Evolutionary conservation across 2,888 invertebrate genomes (phyloP).

Genomic region (Drosophila nr. perissopoda): DNA sequence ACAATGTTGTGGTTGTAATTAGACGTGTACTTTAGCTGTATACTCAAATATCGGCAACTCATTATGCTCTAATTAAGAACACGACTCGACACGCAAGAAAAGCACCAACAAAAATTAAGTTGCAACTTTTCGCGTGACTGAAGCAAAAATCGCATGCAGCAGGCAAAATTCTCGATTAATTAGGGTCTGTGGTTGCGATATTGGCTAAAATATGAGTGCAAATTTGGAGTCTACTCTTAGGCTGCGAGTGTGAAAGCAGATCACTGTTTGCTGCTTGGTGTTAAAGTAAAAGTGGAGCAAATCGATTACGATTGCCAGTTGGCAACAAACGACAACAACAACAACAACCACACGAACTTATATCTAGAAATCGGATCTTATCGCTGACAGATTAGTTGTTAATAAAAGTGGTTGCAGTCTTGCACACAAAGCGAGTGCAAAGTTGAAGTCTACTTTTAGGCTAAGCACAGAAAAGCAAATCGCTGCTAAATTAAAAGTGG

Average conservation of each 20-base stretch:
- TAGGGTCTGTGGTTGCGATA: constrained; percentile 41
- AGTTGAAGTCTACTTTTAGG: constrained; percentile 31
- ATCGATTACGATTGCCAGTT: not conserved
- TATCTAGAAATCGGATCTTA: not conserved
- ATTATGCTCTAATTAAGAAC: constrained; percentile 76
- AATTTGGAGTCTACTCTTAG: constrained; percentile 31
- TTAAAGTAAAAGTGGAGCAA: not conserved
- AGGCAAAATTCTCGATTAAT: constrained; percentile 55
- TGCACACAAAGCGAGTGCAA: not conserved
- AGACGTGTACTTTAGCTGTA: constrained; percentile 49
- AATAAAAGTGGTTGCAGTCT: constrained; percentile 32
- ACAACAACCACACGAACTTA: not conserved
- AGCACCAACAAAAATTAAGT: constrained; percentile 41
- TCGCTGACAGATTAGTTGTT: constrained; percentile 1
- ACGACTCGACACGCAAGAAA: constrained; percentile 38
- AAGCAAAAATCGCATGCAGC: constrained; percentile 55
- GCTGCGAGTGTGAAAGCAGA: constrained; percentile 6
- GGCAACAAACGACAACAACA: not conserved
- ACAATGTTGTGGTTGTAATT: constrained; percentile 48
- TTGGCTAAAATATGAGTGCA: constrained; percentile 9
- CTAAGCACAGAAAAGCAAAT: constrained; percentile 4
- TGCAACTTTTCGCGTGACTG: constrained; percentile 57
- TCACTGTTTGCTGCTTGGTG: not conserved
- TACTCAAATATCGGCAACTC: constrained; percentile 63
- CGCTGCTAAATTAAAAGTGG: constrained; percentile 66